A percentile compares a stretch with the other conserved stretches of the same genome.
Evolutionary conservation across 2,797 vertebrate genomes (phyloP).

Genomic region (Neopelma chrysocephalum): DNA sequence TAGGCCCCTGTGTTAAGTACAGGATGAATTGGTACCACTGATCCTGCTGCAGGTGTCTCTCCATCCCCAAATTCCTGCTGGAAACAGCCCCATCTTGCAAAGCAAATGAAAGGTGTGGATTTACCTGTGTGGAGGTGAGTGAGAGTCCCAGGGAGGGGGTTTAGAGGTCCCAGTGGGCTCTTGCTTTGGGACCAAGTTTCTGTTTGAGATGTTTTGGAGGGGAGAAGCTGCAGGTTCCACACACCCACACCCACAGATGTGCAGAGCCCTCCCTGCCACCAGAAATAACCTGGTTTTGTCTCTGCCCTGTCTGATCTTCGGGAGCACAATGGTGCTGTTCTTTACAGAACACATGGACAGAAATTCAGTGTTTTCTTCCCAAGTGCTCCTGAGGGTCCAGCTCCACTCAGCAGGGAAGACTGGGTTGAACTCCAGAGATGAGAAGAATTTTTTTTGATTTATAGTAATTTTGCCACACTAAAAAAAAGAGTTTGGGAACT

Average conservation of each 20-base stretch:
- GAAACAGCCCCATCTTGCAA: background rate
- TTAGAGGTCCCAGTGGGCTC: fast-evolving
- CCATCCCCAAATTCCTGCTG: background rate
- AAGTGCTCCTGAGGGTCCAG: background rate
- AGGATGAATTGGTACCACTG: background rate
- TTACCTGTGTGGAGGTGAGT: fast-evolving
- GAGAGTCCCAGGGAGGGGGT: background rate
- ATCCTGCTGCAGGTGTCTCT: background rate
- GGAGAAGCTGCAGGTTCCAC: background rate
- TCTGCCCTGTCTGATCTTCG: background rate
- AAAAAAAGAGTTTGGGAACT: background rate
- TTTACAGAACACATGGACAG: background rate
- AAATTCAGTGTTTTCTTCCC: background rate
- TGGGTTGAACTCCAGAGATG: background rate
- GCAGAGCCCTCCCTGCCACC: background rate
- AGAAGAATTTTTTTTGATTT: background rate
- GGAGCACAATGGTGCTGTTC: background rate
- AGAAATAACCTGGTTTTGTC: background rate
- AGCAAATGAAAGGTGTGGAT: background rate
- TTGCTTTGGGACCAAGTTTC: background rate
- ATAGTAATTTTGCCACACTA: background rate
- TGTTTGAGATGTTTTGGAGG: background rate
- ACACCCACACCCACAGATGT: fast-evolving
- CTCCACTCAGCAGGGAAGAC: background rate
- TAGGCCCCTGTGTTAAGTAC: too few relatives aligned